Base-by-base conservation (phyloP, 2,888 invertebrate species). In the Thereva unica region DNA sequence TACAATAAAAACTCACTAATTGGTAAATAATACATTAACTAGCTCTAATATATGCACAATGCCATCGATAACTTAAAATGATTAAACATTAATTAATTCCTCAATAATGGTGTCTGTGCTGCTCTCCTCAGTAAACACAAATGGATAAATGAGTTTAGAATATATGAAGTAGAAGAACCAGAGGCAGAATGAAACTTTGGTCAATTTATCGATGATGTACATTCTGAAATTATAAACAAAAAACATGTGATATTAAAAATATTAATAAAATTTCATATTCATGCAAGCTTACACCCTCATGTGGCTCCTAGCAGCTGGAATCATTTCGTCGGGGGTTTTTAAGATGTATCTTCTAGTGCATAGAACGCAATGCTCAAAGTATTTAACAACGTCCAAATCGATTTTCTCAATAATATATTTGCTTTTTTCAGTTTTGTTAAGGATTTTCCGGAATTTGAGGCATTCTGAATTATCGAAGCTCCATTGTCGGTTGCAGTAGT, bases 401-500 rank as follows among this genome's bases (percentile, higher is more conserved):
- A 81, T 77, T 68, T 77, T 78, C 67, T 93, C 89, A 0, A 91
- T 80, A 68, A 89, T 87, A 75, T 91, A 93, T 41, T 84, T 85
- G 4, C 81, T 72, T 52, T 84, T 82, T 76, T 93, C 93, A 66
- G 80, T 82, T 0, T 84, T 82, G 75, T 92, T 92, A 72, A 92
- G 81, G 4, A 81, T 77, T 2, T 80, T 77, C 40, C 91, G 80
- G 0, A 90, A 72, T 5, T 80, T 76, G 6, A 86, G 78, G 0
- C 88, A 85, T 70, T 87, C 85, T 57, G 87, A 84, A 23, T 91
- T 92, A 52, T 88, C 87, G 78, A 94, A 93, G 75, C 91, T 90
- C 95, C 96, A 96, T 70, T 93, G 92, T 76, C 92, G 92, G 77
- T 91, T 92, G 0, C 95, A 93, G 81, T 96, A 96, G 78, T 94